These are phyloP conservation scores for Agriopis leucophaearia DNA, from an alignment of 2,888 invertebrate genomes.

Conservation along the genomic window DNA sequence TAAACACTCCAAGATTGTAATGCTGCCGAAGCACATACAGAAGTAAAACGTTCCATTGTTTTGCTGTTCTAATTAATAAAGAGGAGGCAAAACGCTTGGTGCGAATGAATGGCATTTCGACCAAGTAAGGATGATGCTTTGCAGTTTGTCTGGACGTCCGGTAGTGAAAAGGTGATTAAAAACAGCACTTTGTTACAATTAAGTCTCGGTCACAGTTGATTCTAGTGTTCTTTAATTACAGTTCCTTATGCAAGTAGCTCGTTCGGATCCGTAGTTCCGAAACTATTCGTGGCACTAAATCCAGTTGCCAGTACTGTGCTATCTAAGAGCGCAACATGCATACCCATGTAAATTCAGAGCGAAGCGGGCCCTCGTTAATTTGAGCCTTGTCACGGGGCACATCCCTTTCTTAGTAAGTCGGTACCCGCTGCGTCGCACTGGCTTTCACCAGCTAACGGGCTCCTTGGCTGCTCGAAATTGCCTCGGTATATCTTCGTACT, in stretches of 20 bases:
- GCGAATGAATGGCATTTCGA: too few relatives aligned
- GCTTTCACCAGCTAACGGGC: slow-evolving; percentile 60
- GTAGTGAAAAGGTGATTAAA: slow-evolving; percentile 43
- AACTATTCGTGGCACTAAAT: slow-evolving; percentile 82
- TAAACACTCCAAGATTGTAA: too few relatives aligned
- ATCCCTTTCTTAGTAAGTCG: slow-evolving; percentile 80
- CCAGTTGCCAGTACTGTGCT: slow-evolving; percentile 68
- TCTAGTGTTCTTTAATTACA: slow-evolving; percentile 76
- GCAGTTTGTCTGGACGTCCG: too few relatives aligned
- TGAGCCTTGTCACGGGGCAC: slow-evolving; percentile 78
- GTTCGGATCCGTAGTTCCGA: slow-evolving; percentile 63
- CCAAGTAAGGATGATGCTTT: too few relatives aligned
- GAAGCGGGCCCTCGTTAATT: slow-evolving; percentile 77
- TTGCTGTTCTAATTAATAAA: too few relatives aligned
- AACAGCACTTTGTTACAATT: slow-evolving; percentile 55
- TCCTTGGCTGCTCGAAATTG: slow-evolving; percentile 64
- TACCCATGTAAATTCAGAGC: slow-evolving; percentile 81
- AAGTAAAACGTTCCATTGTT: too few relatives aligned
- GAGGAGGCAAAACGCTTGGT: too few relatives aligned
- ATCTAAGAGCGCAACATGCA: slow-evolving; percentile 79
- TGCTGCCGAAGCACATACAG: too few relatives aligned
- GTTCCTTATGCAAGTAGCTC: slow-evolving; percentile 64
- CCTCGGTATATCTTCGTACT: slow-evolving; percentile 67
- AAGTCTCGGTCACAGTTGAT: slow-evolving; percentile 62
- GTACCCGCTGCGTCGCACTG: slow-evolving; percentile 49